Evolutionary conservation across 2,113 vertebrate species (phyloP), one percentile per base, ranked within the genome.

Genomic region (Beaufortia kweichowensis): DNA sequence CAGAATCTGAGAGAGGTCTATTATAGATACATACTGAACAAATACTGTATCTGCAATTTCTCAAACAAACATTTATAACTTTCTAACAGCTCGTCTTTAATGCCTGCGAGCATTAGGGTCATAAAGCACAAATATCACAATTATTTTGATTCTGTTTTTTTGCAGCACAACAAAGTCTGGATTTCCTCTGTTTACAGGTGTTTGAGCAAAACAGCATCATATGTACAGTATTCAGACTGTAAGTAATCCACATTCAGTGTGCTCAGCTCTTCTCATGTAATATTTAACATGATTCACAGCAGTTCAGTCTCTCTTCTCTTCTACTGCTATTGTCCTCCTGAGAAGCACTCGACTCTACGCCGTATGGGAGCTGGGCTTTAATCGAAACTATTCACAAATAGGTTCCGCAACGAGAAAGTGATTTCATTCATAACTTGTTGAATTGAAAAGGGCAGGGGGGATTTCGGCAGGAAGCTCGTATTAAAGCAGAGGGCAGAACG

Each of bases 301-400:
- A 2, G 65, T 68, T 33, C n/a, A 28, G 43, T 26, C 46, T 68
- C 19, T 53, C 46, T 68, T 41, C 21, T 43, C 28, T 23, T 68
- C 43, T 68, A 10, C 35, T 39, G 35, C 46, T 68, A 68, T 53
- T 68, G 65, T 68, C 28, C 65, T 68, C 50, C 28, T 68, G 65
- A 53, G 29, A 68, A 68, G 46, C 19, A 31, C 65, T 33, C 65
- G 28, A 28, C 11, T 68, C 26, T 68, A 68, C 31, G 46, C 65
- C 28, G 10, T 21, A 53, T 50, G 28, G 24, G 65, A 68, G 65
- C 26, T 24, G 65, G 26, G 26, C 9, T 68, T 68, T 68, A 53
- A 68, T 53, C 11, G 65, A 68, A 68, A 68, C 28, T 68, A 53
- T 68, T 68, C 65, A 53, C 19, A 68, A 68, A 68, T 68, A 21